phyloP scores from a whole-genome alignment of 1,140 invertebrate species.

The Nixonia krombeini region DNA sequence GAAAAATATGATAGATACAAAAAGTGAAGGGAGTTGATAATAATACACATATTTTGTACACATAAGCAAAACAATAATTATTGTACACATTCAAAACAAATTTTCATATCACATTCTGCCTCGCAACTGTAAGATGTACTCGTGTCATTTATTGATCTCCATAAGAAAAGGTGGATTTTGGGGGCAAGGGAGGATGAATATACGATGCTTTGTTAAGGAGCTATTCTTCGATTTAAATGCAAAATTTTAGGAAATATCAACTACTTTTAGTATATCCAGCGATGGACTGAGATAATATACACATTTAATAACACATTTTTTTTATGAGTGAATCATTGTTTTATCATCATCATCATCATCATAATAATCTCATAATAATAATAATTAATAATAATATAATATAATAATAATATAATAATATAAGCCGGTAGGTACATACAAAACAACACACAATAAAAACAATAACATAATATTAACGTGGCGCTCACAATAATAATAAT shows the following conservation, averaged over 20 bases:
- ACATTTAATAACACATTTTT: slow-evolving; percentile 65
- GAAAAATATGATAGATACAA: background rate
- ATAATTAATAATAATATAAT: slow-evolving; percentile 58
- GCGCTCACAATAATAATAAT: slow-evolving; percentile 69
- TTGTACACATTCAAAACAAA: slow-evolving; percentile 48
- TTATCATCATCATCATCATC: slow-evolving; percentile 57
- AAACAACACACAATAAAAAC: slow-evolving; percentile 73
- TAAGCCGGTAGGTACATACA: slow-evolving; percentile 69
- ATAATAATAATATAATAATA: slow-evolving; percentile 59
- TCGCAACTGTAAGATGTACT: slow-evolving; percentile 31
- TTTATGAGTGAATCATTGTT: slow-evolving; percentile 60
- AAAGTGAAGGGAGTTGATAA: slow-evolving; percentile 40
- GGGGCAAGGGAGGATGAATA: slow-evolving; percentile 19
- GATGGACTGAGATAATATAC: slow-evolving; percentile 59
- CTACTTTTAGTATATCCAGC: slow-evolving; percentile 50
- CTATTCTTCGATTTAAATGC: slow-evolving; percentile 31
- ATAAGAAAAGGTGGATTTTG: slow-evolving; percentile 26
- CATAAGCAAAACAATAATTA: slow-evolving; percentile 49
- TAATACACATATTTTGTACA: slow-evolving; percentile 42
- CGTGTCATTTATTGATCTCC: slow-evolving; percentile 17
- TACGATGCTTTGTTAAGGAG: slow-evolving; percentile 1
- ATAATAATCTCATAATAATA: slow-evolving; percentile 50
- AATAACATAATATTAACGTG: slow-evolving; percentile 73
- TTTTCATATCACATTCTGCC: slow-evolving; percentile 44
- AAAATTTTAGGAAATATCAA: slow-evolving; percentile 27